Base-by-base conservation (phyloP, 2,888 invertebrate species). In the Eupelmus urozonus region DNA sequence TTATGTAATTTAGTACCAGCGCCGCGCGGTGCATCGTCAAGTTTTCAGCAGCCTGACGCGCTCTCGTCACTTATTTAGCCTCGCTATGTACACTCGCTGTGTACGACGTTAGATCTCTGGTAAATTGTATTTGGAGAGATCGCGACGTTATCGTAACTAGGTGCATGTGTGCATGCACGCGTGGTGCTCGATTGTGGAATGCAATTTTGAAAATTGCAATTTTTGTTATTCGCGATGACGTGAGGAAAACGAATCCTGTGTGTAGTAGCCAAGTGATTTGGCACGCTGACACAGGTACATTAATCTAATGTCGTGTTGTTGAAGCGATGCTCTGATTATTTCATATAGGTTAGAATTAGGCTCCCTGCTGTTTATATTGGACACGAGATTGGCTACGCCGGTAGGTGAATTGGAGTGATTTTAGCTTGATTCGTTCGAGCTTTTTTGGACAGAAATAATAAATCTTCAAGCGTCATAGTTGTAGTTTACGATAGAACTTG, bases 1-100 rank as follows among this genome's bases (percentile, higher is more conserved):
- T 83, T 78, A 82, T 82, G 82, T 83, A 85, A 84, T 83, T 83
- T 82, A 84, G 81, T 80, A 79, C 18, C 9, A 27, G 27, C 11
- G 25, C 55, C 63, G 20, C 53, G 25, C 57, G 45, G 18, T 18
- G 55, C 4, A 34, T 20, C 40, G 7, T 62, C 40, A 20, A 45
- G 70, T 40, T 72, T 62, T 40, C 27, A 40, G 25, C 18, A 1
- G 40, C 70, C 34, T 63, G 55, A 51, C 57, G 69, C 25, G 69
- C 40, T 76, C 20, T 13, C 29, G 62, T 76, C 69, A 16, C 69
- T 76, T 76, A 42, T 76, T 76, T 49, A 67, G 29, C 25, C 18
- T 9, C n/a, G n/a, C n/a, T n/a, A n/a, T 13, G 25, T 11, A 27
- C 27, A 13, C 7, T n/a, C n/a, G n/a, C n/a, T 13, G 27, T 16